phyloP scores from a whole-genome alignment of 1,140 invertebrate species.

The Drosophila simulans region DNA sequence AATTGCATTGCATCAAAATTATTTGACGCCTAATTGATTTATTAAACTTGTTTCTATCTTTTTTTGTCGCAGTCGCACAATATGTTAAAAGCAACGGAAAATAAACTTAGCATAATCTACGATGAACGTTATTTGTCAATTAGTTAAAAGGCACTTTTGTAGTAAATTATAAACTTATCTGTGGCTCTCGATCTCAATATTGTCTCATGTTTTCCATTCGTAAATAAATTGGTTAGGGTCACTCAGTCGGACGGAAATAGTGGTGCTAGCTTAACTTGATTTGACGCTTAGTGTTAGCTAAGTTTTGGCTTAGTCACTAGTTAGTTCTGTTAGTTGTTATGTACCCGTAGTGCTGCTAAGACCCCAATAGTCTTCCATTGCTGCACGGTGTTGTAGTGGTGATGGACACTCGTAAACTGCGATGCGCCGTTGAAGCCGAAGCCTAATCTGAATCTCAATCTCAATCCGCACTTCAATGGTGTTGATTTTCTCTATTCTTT shows the following conservation, averaged over 20 bases:
- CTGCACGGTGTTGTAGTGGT: conserved; percentile 82
- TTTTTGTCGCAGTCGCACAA: conserved; percentile 36
- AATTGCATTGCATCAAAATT: conserved; percentile 49
- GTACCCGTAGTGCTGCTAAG: conserved; percentile 84
- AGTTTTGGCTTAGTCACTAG: conserved; percentile 5
- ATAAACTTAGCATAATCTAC: conserved; percentile 21
- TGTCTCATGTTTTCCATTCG: too few relatives aligned
- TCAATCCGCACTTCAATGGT: conserved; percentile 78
- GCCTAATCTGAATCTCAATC: conserved; percentile 80
- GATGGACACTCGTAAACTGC: conserved; percentile 83
- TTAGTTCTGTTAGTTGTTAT: conserved; percentile 30
- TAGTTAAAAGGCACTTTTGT: conserved; percentile 16
- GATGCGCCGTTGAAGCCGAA: conserved; percentile 77
- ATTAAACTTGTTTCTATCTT: conserved; percentile 26
- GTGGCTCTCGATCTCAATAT: background rate
- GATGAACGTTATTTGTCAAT: conserved; percentile 3
- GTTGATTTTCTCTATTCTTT: conserved; percentile 67
- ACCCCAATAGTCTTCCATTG: conserved; percentile 85
- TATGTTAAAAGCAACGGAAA: conserved; percentile 37
- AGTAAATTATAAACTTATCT: conserved; percentile 9
- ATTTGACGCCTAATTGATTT: conserved; percentile 41
- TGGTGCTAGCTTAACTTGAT: background rate
- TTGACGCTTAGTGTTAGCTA: background rate
- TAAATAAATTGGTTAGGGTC: conserved; percentile 13
- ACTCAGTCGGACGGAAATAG: conserved; percentile 1